Percentiles rank a stretch among this genome's conserved stretches.
Evolutionary conservation across 2,888 invertebrate species (phyloP).

Genomic region (Amphiduros pacificus): DNA sequence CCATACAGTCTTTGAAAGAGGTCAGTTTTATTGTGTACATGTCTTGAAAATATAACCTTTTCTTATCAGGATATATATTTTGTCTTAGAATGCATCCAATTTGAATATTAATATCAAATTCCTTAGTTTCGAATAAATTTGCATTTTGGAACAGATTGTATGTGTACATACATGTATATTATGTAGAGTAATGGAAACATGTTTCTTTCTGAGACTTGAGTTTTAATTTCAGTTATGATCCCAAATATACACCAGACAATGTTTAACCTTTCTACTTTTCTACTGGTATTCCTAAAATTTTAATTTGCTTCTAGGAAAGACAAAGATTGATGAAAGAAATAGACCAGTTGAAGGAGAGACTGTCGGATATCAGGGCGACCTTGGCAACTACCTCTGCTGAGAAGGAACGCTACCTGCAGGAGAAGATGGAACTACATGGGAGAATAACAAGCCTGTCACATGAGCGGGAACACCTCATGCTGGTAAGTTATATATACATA

Average conservation of each 20-base stretch:
- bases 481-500: no score
- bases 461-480: conserved; percentile 5
- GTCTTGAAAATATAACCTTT: neutral
- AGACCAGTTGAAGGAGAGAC: conserved; percentile 39
- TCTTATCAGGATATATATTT: neutral
- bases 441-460: conserved; percentile 40
- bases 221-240: no score
- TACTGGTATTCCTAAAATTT: neutral
- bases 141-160: neutral
- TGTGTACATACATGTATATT: no score
- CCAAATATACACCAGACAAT: neutral
- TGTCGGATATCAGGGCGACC: conserved; percentile 42
- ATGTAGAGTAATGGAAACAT: no score
- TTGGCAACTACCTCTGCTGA: conserved; percentile 39
- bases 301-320: conserved; percentile 34
- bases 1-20: conserved; percentile 42
- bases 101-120: no score
- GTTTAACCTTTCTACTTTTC: neutral
- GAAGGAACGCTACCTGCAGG: conserved; percentile 48
- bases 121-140: no score
- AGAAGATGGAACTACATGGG: conserved; percentile 45
- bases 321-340: conserved; percentile 40
- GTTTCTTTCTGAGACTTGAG: neutral
- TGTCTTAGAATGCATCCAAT: no score
- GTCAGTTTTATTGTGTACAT: conserved; percentile 27